These are phyloP conservation scores for Diachasma alloeum DNA, from an alignment of 1,140 invertebrate species.

Conservation along the genomic window DNA sequence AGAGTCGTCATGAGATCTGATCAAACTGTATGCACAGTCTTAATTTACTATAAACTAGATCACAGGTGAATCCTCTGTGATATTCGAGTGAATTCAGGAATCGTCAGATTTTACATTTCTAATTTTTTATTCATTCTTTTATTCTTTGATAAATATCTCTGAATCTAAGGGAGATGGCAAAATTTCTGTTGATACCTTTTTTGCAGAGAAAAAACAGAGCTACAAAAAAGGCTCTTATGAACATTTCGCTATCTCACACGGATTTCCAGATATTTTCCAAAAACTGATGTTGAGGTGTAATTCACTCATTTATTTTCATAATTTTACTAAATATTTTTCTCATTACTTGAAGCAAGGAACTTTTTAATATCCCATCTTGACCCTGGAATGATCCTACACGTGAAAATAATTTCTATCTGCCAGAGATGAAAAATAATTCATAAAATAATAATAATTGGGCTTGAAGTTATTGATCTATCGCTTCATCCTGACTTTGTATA, in stretches of 20 bases:
- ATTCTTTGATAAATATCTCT: not conserved
- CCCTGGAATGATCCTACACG: no score
- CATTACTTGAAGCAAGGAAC: no score
- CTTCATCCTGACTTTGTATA: no score
- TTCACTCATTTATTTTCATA: not conserved
- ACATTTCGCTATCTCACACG: not conserved
- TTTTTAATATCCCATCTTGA: no score
- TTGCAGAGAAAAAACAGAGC: not conserved
- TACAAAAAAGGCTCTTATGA: not conserved
- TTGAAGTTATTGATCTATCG: not conserved
- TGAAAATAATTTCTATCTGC: no score
- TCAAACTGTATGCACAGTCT: slow-evolving; percentile 5
- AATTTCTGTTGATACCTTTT: not conserved
- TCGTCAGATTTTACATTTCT: not conserved
- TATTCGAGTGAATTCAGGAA: not conserved
- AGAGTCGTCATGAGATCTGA: not conserved
- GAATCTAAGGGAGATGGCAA: not conserved
- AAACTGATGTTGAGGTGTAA: not conserved
- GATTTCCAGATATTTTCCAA: not conserved
- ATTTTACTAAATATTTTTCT: not conserved
- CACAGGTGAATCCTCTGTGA: not conserved
- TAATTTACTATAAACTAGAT: not conserved
- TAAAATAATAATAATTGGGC: not conserved
- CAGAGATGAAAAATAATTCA: no score
- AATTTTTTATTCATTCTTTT: not conserved